Evolutionary conservation across 2,797 vertebrate species (phyloP).

Genomic region (Monodelphis domestica): DNA sequence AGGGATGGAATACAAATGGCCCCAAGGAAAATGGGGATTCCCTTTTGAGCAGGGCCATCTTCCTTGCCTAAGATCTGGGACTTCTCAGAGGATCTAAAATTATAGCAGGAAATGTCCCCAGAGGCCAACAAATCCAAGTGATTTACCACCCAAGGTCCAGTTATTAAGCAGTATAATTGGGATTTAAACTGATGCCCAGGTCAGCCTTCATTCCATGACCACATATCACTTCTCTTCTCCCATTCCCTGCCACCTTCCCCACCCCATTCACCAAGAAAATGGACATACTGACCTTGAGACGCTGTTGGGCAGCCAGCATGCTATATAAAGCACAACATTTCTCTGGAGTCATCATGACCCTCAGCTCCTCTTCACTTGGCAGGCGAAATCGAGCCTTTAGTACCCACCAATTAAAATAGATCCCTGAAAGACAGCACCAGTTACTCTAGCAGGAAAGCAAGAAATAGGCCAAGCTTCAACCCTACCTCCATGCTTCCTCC

Average conservation of each 20-base stretch:
- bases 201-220: not conserved
- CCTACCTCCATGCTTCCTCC: not conserved
- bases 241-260: not conserved
- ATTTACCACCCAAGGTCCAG: not conserved
- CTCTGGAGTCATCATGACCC: constrained; percentile 95
- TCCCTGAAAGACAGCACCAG: constrained; percentile 83
- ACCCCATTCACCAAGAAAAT: not conserved
- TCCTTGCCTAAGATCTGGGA: not conserved
- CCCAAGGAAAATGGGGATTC: not conserved
- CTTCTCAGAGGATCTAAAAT: not conserved
- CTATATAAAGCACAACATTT: constrained; percentile 96
- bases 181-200: not conserved
- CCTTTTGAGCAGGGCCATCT: not conserved
- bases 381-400: constrained; percentile 95
- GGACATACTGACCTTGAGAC: constrained; percentile 89
- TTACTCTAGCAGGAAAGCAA: not conserved
- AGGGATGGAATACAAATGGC: no score
- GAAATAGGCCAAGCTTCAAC: not conserved
- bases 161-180: not conserved
- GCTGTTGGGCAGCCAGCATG: constrained; percentile 94
- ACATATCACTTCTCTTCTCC: not conserved
- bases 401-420: constrained; percentile 98
- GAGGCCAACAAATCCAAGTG: not conserved
- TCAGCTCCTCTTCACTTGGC: constrained; percentile 95
- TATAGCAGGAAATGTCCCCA: not conserved